Evolutionary conservation across 1,140 invertebrate species (phyloP), one percentile per base, ranked within the genome.

Genomic region (Oncopodura yosiiana): DNA sequence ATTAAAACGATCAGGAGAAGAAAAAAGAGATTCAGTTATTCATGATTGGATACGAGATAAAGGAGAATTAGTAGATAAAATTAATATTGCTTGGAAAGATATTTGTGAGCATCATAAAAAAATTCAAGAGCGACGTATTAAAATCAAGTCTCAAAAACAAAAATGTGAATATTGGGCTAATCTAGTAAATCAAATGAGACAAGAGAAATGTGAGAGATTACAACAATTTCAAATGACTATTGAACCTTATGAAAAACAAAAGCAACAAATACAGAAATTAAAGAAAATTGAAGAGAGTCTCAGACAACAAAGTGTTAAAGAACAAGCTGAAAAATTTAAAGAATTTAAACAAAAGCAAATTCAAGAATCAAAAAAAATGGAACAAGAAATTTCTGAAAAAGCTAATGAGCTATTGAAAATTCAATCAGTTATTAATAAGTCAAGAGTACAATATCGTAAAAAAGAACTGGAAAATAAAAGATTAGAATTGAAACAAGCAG

Each of bases 21-120:
- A 61, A 27, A 52, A 41, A 30, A 36, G 36, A 3, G 42, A 30
- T 9, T 38, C 26, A 30, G 42, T 61, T 3, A 43, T 60, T 29
- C 36, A 55, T 0, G 48, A 51, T 24, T 64, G 62, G 62, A 6
- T 61, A 8, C 29, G 49, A 8, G 58, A 59, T 24, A 64, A 61
- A 50, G 53, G 37, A 21, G 58, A 64, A 16, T 44, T 64, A 4
- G 32, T 44, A 18, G 30, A 39, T 2, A 61, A 60, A 27, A 34
- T 58, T 1, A 50, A 64, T 30, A n/a, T 19, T 2, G 62, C 51
- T 2, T 64, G 62, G 62, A 23, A 27, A 19, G n/a, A n/a, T n/a
- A n/a, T n/a, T n/a, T n/a, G n/a, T n/a, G 42, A 46, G 19, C 3
- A 55, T 3, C 24, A 53, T 14, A 52, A 56, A 26, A 37, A 54